These are phyloP conservation scores for Trichopria drosophilae DNA, from an alignment of 2,888 invertebrate species.

Conservation along the genomic window DNA sequence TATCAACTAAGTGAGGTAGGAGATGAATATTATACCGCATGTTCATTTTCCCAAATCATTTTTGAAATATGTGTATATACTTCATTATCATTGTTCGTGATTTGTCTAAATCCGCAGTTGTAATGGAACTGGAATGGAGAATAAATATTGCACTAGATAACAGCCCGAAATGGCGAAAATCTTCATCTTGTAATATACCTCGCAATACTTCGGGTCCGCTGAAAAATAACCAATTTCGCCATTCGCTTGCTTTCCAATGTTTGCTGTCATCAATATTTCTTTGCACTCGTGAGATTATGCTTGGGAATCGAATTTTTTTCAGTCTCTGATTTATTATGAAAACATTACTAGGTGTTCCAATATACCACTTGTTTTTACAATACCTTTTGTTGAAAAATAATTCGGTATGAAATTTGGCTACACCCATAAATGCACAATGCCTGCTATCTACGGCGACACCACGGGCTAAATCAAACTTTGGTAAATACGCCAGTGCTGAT, in stretches of 20 bases:
- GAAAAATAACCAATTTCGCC: constrained; percentile 15
- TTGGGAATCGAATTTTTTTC: not conserved
- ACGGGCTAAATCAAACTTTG: constrained; percentile 13
- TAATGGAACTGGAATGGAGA: constrained; percentile 8
- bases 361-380: not conserved
- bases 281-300: constrained; percentile 8
- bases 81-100: no score
- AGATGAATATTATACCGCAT: no score
- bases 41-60: no score
- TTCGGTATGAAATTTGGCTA: no score
- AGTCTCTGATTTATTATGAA: constrained; percentile 4
- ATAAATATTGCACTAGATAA: constrained; percentile 6
- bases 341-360: not conserved
- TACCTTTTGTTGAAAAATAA: no score
- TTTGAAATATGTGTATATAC: no score
- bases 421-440: constrained; percentile 13
- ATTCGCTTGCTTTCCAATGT: constrained; percentile 19
- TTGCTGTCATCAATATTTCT: constrained; percentile 2
- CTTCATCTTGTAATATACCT: not conserved
- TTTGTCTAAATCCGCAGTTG: constrained; percentile 3
- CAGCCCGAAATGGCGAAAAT: constrained; percentile 5
- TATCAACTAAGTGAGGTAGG: constrained; percentile 2
- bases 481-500: constrained; percentile 8
- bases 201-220: constrained; percentile 11
- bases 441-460: constrained; percentile 14